A percentile compares a stretch with the other conserved stretches of the same genome.
phyloP scores from a whole-genome alignment of 2,797 vertebrate genomes.

The Taenioides sp. region DNA sequence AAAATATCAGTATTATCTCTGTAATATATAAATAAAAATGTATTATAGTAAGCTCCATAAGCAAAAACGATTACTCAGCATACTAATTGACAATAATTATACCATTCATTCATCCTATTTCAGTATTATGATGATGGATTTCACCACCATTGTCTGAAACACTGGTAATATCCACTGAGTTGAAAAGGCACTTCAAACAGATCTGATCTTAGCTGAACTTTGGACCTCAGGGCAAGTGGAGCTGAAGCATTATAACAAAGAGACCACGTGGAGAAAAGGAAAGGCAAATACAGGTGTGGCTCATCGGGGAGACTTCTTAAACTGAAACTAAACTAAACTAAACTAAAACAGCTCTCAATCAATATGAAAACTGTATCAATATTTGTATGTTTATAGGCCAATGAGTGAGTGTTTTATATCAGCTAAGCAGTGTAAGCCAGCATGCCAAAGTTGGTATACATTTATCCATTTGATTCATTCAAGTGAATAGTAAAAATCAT shows the following conservation, averaged over 20 bases:
- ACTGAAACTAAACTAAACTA: not conserved
- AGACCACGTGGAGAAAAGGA: conserved; percentile 37
- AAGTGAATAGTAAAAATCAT: too few relatives aligned
- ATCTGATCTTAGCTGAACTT: conserved; percentile 52
- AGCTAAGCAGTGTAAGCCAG: too few relatives aligned
- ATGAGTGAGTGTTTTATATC: too few relatives aligned
- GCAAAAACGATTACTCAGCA: too few relatives aligned
- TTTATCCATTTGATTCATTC: too few relatives aligned
- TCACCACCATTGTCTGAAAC: not conserved
- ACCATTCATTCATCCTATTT: too few relatives aligned
- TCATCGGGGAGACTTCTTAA: conserved; percentile 21
- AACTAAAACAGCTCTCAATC: not conserved
- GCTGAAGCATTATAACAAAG: conserved; percentile 59
- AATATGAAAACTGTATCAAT: not conserved
- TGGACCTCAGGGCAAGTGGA: conserved; percentile 38
- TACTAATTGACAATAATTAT: too few relatives aligned
- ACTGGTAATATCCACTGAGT: not conserved
- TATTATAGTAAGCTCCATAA: too few relatives aligned
- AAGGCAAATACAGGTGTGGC: conserved; percentile 72
- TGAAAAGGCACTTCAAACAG: conserved; percentile 19
- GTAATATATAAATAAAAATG: too few relatives aligned
- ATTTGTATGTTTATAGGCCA: not conserved
- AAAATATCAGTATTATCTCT: too few relatives aligned
- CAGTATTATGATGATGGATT: too few relatives aligned
- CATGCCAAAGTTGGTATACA: too few relatives aligned